These are phyloP conservation scores for Diploscapter pachys DNA, from an alignment of 1,140 invertebrate species.

Conservation along the genomic window DNA sequence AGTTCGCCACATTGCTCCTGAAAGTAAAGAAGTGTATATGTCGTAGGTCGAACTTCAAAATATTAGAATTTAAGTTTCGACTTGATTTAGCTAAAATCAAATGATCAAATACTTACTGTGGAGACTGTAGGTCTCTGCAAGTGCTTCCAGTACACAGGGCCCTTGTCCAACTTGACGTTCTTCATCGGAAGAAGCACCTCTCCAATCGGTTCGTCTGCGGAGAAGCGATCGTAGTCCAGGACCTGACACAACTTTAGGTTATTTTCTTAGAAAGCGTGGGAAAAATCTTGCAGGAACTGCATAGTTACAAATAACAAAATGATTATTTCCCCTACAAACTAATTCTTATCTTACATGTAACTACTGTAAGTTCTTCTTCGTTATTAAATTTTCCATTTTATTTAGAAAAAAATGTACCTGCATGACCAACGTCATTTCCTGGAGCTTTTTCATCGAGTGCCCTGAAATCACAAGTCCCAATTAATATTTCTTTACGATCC, in stretches of 20 bases:
- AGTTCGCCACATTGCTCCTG: constrained; percentile 72
- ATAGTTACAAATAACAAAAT: too few species aligned
- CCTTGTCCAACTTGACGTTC: constrained; percentile 69
- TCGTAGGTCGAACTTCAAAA: too few species aligned
- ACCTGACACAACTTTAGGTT: not conserved
- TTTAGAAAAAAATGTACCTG: constrained; percentile 70
- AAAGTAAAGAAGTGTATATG: not conserved
- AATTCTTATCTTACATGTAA: not conserved
- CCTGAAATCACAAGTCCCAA: constrained; percentile 64
- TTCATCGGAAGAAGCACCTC: constrained; percentile 87
- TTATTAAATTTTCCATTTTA: too few species aligned
- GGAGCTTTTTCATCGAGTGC: constrained; percentile 85
- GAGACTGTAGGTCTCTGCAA: constrained; percentile 49
- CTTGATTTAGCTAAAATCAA: not conserved
- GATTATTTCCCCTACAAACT: not conserved
- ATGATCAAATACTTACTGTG: constrained; percentile 29
- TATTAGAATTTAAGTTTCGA: not conserved
- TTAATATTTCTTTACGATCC: not conserved
- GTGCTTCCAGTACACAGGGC: constrained; percentile 54
- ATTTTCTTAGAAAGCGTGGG: not conserved
- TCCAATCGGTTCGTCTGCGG: constrained; percentile 89
- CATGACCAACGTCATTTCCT: constrained; percentile 82
- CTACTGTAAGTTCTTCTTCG: too few species aligned
- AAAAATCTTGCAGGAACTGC: too few species aligned
- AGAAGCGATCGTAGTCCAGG: constrained; percentile 91